Evolutionary conservation across 1,140 invertebrate genomes (phyloP).

Genomic region (Reticulitermes speratus): DNA sequence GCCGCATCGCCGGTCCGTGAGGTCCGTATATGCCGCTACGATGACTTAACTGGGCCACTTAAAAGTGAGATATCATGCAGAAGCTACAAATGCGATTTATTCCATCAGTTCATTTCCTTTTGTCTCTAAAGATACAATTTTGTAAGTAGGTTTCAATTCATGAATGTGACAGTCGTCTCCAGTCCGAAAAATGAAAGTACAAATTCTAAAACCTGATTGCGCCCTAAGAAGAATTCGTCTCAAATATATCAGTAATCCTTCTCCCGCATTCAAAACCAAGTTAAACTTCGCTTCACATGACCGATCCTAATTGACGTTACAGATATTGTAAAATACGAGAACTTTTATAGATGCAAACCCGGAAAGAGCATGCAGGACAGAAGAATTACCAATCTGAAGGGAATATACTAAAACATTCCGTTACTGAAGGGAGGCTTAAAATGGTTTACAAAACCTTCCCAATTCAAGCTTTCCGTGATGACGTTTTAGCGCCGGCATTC

Average conservation of each 20-base stretch:
- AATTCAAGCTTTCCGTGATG: not conserved
- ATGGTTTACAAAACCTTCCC: not conserved
- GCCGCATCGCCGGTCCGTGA: no score
- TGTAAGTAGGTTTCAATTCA: no score
- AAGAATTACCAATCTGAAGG: not conserved
- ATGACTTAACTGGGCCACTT: no score
- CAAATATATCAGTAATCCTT: not conserved
- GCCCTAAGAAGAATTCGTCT: not conserved
- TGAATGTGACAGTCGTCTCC: no score
- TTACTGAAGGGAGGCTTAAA: not conserved
- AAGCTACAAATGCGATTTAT: no score
- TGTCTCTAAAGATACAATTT: no score
- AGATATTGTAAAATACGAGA: not conserved
- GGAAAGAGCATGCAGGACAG: not conserved
- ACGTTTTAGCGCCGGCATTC: not conserved
- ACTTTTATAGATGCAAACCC: not conserved
- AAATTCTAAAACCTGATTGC: not conserved
- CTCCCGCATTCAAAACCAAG: not conserved
- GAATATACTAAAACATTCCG: not conserved
- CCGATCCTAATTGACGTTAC: not conserved
- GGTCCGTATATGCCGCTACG: no score
- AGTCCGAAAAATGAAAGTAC: no score
- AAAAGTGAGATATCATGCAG: no score
- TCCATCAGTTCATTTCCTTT: no score
- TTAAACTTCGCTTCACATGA: not conserved